A percentile compares a stretch with the other conserved stretches of the same genome.
Evolutionary conservation across 2,797 vertebrate species (phyloP).

Genomic region (Thunnus albacares): DNA sequence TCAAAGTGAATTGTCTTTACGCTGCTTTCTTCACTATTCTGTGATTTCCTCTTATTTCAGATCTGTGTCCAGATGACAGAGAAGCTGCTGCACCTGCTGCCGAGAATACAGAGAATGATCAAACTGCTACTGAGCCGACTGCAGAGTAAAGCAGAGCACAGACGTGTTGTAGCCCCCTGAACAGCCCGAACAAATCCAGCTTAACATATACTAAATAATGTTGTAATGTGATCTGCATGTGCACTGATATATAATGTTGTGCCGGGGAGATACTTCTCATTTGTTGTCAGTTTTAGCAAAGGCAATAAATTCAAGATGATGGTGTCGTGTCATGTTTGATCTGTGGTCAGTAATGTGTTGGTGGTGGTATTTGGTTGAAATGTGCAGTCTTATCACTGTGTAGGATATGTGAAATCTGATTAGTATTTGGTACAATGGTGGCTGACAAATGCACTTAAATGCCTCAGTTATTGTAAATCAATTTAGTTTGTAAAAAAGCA

Average conservation of each 20-base stretch:
- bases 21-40: background rate
- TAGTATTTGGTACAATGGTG: conserved; percentile 5
- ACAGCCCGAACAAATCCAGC: conserved; percentile 1
- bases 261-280: conserved; percentile 3
- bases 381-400: background rate
- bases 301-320: background rate
- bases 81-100: conserved; percentile 17
- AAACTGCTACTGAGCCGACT: conserved; percentile 22
- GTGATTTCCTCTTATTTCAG: conserved; percentile 55
- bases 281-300: background rate
- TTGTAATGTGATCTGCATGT: conserved; percentile 19
- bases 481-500: conserved; percentile 8
- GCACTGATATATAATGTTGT: background rate
- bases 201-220: conserved; percentile 37
- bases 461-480: conserved; percentile 3
- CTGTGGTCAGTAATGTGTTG: background rate
- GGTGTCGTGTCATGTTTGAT: conserved; percentile 7
- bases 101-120: conserved; percentile 30
- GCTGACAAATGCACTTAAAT: background rate
- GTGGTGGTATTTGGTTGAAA: background rate
- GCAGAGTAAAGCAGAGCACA: conserved; percentile 42
- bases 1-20: background rate
- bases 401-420: conserved; percentile 9
- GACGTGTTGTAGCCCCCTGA: background rate
- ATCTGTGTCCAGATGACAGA: conserved; percentile 76